Base-by-base conservation (phyloP, 2,888 invertebrate species). In the Copidosoma aretas region DNA sequence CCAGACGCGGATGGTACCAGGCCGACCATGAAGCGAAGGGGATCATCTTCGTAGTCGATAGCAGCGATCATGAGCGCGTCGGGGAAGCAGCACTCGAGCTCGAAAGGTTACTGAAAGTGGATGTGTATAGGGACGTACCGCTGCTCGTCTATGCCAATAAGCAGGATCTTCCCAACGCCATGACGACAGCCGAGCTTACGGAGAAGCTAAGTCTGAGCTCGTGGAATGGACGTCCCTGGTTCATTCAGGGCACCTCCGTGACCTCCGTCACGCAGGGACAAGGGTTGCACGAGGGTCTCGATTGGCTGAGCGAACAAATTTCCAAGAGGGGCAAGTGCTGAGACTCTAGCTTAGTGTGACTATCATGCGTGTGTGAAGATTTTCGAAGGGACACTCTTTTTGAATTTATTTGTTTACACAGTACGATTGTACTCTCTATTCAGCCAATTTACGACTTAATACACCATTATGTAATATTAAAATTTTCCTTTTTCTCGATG, bases 21-120 rank as follows among this genome's bases (percentile, higher is more conserved):
- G 98, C 99, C 82, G 98, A 97, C 83, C 97, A 98, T 85, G 97
- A 98, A 82, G 98, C 97, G 0, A 94, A 97, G 86, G 97, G 97
- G 60, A 87, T 98, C 59, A 98, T 98, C 79, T 98, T 97, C 85
- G 98, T 98, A 54, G 95, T 98, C 15, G 98, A 98, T 85, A 97
- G 97, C 49, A 98, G 97, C 84, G 98, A 98, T 83, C 89, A 95
- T 63, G 98, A 98, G 84, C 91, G 98, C 85, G 93, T 97, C 80
- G 89, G 88, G 66, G 98, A 98, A 86, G 97, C 98, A 10, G 92
- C 93, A 83, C 92, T 93, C 78, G 97, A 98, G 85, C 86, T 98
- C 66, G 90, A 79, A 8, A 81, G 81, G 64, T 82, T 83, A 94
- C 84, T 96, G 68, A 91, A 93, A 85, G 98, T 98, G 86, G 97